phyloP scores from a whole-genome alignment of 2,888 invertebrate genomes.

The Drosophila flavopinicola region DNA sequence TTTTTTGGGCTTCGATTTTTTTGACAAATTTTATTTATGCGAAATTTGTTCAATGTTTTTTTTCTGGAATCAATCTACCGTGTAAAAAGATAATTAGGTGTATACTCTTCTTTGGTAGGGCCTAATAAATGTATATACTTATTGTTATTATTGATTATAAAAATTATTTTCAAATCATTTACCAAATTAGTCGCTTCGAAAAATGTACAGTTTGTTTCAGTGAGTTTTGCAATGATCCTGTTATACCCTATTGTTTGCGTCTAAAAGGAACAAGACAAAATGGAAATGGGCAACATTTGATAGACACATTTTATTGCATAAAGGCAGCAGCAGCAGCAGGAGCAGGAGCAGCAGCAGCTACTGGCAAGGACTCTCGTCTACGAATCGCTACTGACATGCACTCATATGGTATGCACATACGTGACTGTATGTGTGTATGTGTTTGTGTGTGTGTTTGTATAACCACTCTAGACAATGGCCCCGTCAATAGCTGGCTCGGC shows the following conservation, averaged over 20 bases:
- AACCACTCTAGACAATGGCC: slow-evolving; percentile 66
- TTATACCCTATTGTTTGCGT: slow-evolving; percentile 14
- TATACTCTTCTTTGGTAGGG: too few relatives aligned
- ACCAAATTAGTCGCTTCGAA: too few relatives aligned
- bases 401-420: slow-evolving; percentile 38
- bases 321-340: slow-evolving; percentile 38
- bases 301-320: slow-evolving; percentile 76
- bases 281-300: slow-evolving; percentile 60
- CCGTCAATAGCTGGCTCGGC: slow-evolving; percentile 71
- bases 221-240: slow-evolving; percentile 10
- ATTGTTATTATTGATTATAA: too few relatives aligned
- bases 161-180: too few relatives aligned
- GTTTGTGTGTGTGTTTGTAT: slow-evolving; percentile 12
- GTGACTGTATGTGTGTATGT: slow-evolving; percentile 1
- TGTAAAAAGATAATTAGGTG: too few relatives aligned
- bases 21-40: too few relatives aligned
- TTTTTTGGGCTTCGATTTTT: too few relatives aligned
- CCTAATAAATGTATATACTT: too few relatives aligned
- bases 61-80: too few relatives aligned
- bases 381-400: slow-evolving; percentile 49
- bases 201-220: too few relatives aligned
- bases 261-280: slow-evolving; percentile 41
- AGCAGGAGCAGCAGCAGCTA: slow-evolving; percentile 32
- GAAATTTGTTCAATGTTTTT: too few relatives aligned
- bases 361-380: slow-evolving; percentile 20